Conservation (phyloP, 1,140 invertebrate species). For the Macrobrachium rosenbergii region DNA sequence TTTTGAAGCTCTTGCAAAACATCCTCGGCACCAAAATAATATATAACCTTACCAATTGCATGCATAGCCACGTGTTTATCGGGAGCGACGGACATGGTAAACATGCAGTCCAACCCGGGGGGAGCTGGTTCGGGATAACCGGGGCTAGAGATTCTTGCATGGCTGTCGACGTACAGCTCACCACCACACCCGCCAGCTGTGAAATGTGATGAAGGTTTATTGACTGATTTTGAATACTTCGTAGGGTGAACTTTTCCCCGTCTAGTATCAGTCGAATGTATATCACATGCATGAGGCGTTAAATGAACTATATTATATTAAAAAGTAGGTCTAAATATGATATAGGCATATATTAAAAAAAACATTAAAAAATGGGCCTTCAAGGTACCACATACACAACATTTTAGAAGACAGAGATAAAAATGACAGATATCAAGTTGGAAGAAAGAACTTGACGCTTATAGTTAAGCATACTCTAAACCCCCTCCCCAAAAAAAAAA, state of each 20-base stretch:
- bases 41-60: constrained; percentile 1
- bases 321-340: too few species aligned
- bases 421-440: too few species aligned
- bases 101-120: constrained; percentile 32
- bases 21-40: background rate
- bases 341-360: too few species aligned
- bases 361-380: too few species aligned
- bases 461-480: too few species aligned
- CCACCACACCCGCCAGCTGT: constrained; percentile 57
- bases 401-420: too few species aligned
- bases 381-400: too few species aligned
- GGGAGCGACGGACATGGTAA: constrained; percentile 28
- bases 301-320: too few species aligned
- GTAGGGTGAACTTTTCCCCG: background rate
- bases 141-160: constrained; percentile 15
- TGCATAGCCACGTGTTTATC: constrained; percentile 2
- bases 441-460: too few species aligned
- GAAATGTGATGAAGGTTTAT: background rate
- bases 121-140: constrained; percentile 38
- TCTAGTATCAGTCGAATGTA: background rate
- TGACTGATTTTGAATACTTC: background rate
- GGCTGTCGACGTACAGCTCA: background rate
- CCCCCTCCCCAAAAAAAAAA: too few species aligned
- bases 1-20: background rate
- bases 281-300: too few species aligned